Percentiles rank a stretch among this genome's conserved stretches.
These are phyloP conservation scores for Lapara coniferarum DNA, from an alignment of 2,888 invertebrate genomes.

Conservation along the genomic window DNA sequence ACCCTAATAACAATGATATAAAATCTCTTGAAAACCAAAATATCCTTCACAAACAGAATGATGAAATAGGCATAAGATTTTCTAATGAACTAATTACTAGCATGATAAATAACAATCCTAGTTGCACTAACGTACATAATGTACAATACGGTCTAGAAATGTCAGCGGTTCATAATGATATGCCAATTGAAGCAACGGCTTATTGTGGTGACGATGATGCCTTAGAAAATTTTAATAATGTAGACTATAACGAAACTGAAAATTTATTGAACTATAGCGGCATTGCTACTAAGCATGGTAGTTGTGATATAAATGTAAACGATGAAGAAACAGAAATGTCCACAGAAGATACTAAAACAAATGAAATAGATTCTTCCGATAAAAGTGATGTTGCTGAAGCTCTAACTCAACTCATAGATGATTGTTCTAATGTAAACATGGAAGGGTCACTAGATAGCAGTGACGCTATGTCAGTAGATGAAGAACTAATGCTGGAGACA, in stretches of 20 bases:
- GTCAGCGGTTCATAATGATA: neutral
- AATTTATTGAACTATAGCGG: too few relatives aligned
- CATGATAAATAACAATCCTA: slow-evolving; percentile 38
- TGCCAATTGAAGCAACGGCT: neutral
- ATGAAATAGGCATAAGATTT: slow-evolving; percentile 45
- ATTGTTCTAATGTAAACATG: slow-evolving; percentile 45
- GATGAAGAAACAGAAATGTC: neutral
- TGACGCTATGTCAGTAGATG: slow-evolving; percentile 54
- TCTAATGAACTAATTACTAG: slow-evolving; percentile 56
- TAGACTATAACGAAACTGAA: too few relatives aligned
- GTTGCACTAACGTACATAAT: slow-evolving; percentile 30
- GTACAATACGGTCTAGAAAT: slow-evolving; percentile 20
- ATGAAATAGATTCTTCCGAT: slow-evolving; percentile 2
- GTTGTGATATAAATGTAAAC: neutral
- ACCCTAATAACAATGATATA: neutral
- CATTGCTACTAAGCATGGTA: too few relatives aligned
- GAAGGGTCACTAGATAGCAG: slow-evolving; percentile 37
- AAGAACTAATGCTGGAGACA: slow-evolving; percentile 62
- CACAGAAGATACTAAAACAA: neutral
- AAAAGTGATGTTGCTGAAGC: slow-evolving; percentile 62
- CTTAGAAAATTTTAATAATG: neutral
- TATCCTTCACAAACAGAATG: slow-evolving; percentile 33
- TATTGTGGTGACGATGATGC: neutral
- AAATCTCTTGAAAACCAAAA: neutral
- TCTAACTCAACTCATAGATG: slow-evolving; percentile 67